Conservation (phyloP, 2,113 vertebrate species). For the Desmodus rotundus region DNA sequence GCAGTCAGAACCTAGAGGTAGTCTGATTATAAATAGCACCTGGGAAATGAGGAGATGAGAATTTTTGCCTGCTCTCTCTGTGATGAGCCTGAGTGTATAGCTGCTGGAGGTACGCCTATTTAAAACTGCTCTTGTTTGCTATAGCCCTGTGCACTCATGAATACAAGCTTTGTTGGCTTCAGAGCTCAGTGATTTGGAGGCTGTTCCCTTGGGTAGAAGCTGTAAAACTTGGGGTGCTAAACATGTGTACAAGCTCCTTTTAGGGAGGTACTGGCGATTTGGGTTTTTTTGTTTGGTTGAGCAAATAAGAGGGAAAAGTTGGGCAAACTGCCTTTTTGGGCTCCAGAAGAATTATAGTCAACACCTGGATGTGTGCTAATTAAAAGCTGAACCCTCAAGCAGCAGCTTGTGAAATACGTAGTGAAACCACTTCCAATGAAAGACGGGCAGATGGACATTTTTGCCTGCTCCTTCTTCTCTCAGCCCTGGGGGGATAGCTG, state of each 20-base stretch:
- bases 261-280: background rate
- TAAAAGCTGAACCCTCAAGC: background rate
- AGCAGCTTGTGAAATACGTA: background rate
- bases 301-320: background rate
- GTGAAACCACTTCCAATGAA: background rate
- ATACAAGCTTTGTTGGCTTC: background rate
- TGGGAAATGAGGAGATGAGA: background rate
- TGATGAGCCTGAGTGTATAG: background rate
- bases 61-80: background rate
- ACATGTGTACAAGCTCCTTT: background rate
- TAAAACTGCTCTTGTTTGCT: background rate
- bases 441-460: background rate
- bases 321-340: background rate
- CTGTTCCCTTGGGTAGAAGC: background rate
- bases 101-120: background rate
- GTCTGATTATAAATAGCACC: background rate
- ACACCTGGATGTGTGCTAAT: background rate
- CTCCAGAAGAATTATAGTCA: background rate
- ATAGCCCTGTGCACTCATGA: background rate
- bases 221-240: background rate
- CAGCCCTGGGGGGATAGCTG: background rate
- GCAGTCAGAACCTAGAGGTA: background rate
- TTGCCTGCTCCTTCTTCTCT: background rate
- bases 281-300: background rate
- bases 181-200: background rate